Evolutionary conservation across 2,113 vertebrate species (phyloP).

Genomic region (Hassar affinis): DNA sequence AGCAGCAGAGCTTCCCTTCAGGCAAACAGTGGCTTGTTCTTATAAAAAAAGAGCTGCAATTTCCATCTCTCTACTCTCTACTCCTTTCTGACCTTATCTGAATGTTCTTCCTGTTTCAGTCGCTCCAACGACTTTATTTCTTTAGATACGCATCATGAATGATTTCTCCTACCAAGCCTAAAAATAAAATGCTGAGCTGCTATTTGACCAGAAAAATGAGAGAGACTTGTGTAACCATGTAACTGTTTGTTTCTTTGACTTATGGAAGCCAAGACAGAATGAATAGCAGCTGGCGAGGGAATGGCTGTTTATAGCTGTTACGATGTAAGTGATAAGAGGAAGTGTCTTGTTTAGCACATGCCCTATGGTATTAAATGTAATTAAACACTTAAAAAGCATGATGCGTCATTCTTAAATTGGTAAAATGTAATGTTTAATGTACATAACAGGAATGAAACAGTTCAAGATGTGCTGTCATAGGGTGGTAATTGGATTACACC

Average conservation of each 20-base stretch:
- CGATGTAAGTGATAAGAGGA: not conserved
- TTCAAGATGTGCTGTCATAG: not conserved
- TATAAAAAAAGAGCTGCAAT: slow-evolving; percentile 52
- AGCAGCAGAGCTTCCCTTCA: slow-evolving; percentile 53
- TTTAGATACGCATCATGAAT: slow-evolving; percentile 33
- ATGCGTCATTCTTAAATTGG: not conserved
- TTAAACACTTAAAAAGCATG: not conserved
- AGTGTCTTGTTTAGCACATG: not conserved
- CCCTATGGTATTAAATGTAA: not conserved
- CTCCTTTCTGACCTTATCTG: slow-evolving; percentile 43
- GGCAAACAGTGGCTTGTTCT: slow-evolving; percentile 60
- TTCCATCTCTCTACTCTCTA: slow-evolving; percentile 32
- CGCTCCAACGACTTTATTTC: slow-evolving; percentile 36
- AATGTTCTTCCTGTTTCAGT: slow-evolving; percentile 39
- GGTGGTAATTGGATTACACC: too few species aligned
- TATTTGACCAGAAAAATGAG: not conserved
- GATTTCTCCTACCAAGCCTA: slow-evolving; percentile 28
- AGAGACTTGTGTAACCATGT: not conserved
- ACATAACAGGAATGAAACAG: not conserved
- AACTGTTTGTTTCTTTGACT: not conserved
- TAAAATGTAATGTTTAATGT: not conserved
- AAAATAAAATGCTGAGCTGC: not conserved
- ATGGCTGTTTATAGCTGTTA: not conserved
- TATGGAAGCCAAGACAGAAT: not conserved
- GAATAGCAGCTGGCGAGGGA: not conserved